Evolutionary conservation across 2,797 vertebrate species (phyloP).

Genomic region (Tachyglossus aculeatus): DNA sequence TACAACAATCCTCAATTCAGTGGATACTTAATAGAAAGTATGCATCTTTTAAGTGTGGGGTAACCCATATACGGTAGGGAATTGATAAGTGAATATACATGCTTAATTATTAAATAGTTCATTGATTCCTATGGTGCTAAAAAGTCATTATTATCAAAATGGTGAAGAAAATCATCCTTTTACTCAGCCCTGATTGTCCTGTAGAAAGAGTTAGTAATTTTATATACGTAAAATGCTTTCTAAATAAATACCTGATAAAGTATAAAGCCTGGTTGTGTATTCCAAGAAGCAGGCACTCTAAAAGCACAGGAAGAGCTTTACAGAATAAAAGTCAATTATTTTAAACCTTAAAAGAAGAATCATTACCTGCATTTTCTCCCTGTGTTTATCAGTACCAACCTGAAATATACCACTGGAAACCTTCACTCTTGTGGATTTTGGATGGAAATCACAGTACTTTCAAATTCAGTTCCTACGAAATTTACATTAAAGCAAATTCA

Average conservation of each 20-base stretch:
- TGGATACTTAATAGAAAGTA: constrained; percentile 25
- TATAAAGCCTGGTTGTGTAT: neutral
- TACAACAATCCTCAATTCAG: constrained; percentile 41
- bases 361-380: constrained; percentile 3
- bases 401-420: constrained; percentile 6
- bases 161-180: constrained; percentile 41
- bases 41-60: neutral
- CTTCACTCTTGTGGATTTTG: neutral
- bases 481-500: constrained; percentile 18
- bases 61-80: neutral
- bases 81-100: constrained; percentile 27
- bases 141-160: constrained; percentile 48
- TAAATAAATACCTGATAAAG: constrained; percentile 38
- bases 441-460: constrained; percentile 1
- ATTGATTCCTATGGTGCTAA: constrained; percentile 42
- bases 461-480: constrained; percentile 21
- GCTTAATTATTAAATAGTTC: constrained; percentile 49
- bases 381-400: constrained; percentile 24
- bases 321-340: constrained; percentile 13
- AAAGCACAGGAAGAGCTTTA: neutral
- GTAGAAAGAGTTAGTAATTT: constrained; percentile 26
- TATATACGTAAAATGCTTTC: neutral
- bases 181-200: constrained; percentile 20
- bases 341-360: constrained; percentile 19
- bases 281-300: constrained; percentile 6